phyloP scores from a whole-genome alignment of 2,888 invertebrate genomes.

The Acanthococcus lagerstroemiae region DNA sequence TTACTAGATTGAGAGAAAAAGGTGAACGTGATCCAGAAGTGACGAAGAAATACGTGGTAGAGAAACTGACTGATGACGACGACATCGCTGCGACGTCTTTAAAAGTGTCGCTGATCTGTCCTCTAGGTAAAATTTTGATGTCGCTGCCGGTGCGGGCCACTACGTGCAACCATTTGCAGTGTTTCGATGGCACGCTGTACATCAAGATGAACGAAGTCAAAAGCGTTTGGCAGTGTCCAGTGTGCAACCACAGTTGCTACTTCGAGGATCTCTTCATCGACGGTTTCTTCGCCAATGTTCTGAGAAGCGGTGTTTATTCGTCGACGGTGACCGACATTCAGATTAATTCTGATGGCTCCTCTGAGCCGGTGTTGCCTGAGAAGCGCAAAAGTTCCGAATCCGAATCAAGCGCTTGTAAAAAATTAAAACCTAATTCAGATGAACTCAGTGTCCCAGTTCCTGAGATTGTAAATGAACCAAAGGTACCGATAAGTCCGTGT shows the following conservation, averaged over 20 bases:
- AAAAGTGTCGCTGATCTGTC: conserved; percentile 67
- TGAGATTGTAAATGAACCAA: neutral
- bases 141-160: conserved; percentile 77
- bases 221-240: conserved; percentile 96
- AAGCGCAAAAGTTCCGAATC: conserved; percentile 3
- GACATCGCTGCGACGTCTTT: conserved; percentile 14
- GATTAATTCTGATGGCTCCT: conserved; percentile 1
- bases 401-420: neutral
- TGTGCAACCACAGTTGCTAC: conserved; percentile 84
- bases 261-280: conserved; percentile 90
- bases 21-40: conserved; percentile 77
- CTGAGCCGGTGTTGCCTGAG: neutral
- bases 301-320: neutral
- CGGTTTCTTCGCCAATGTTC: conserved; percentile 51
- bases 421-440: too few relatives aligned
- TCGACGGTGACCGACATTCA: conserved; percentile 5
- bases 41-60: neutral
- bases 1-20: conserved; percentile 70
- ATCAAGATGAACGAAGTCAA: conserved; percentile 98
- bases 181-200: conserved; percentile 91
- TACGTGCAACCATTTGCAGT: conserved; percentile 90
- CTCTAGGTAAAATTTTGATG: conserved; percentile 85
- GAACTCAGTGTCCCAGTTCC: neutral
- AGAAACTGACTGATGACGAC: conserved; percentile 12
- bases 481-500: neutral